phyloP scores from a whole-genome alignment of 2,888 invertebrate species.

The Thereva unica region DNA sequence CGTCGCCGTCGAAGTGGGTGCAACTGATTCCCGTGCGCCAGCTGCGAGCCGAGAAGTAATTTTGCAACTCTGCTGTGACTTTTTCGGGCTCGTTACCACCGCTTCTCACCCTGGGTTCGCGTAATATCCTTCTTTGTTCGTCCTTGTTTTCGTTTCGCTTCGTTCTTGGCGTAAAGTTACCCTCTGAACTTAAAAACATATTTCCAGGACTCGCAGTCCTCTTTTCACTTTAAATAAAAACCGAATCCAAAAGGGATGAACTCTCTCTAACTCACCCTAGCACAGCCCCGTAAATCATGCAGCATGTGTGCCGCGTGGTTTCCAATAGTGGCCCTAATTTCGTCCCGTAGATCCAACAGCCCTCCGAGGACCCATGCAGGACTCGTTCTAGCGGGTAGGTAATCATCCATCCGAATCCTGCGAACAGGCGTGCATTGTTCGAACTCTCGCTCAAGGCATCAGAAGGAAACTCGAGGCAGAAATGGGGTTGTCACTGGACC shows the following conservation, averaged over 20 bases:
- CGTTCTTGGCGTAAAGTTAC: too few species aligned
- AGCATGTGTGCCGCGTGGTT: constrained; percentile 40
- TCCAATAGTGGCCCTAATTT: constrained; percentile 17
- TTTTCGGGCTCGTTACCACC: not conserved
- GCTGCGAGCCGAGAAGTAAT: not conserved
- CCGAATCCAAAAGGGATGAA: not conserved
- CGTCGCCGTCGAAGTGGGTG: not conserved
- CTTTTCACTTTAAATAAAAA: constrained; percentile 5
- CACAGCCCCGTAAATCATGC: constrained; percentile 41
- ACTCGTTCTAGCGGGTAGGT: not conserved
- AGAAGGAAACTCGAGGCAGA: constrained; percentile 5
- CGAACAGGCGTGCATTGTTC: constrained; percentile 16
- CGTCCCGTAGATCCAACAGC: not conserved
- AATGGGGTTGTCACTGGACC: not conserved
- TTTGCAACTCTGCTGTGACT: not conserved
- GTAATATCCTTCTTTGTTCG: too few species aligned
- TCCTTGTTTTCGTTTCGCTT: too few species aligned
- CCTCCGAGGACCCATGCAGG: not conserved
- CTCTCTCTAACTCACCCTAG: constrained; percentile 20
- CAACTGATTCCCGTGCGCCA: not conserved
- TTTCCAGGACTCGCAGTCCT: too few species aligned
- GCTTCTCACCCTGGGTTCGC: not conserved
- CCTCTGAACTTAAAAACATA: too few species aligned
- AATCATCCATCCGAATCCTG: constrained; percentile 5
- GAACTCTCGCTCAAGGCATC: constrained; percentile 3